Percentiles rank a stretch among this genome's conserved stretches.
Conservation (phyloP, 2,888 invertebrate genomes). For the Halocaridina rubra region DNA sequence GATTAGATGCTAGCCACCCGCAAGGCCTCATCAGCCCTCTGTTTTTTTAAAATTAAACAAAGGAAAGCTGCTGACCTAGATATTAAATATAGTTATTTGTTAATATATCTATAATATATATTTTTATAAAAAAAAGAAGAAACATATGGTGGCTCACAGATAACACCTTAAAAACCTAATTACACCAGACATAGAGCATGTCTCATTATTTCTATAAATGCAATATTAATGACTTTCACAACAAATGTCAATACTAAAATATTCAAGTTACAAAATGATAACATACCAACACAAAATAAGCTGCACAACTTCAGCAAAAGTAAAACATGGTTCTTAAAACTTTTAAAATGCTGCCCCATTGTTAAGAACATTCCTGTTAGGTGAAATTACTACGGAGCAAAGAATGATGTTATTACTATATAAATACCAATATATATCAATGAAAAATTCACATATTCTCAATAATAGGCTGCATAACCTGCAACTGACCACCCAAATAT, state of each 20-base stretch:
- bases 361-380: no score
- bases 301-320: no score
- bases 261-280: not conserved
- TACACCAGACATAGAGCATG: no score
- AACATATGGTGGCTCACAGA: constrained; percentile 28
- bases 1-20: not conserved
- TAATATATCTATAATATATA: constrained; percentile 3
- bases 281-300: no score
- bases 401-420: no score
- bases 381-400: no score
- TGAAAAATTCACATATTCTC: no score
- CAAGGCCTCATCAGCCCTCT: constrained; percentile 18
- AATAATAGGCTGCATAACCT: no score
- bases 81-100: constrained; percentile 14
- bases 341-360: no score
- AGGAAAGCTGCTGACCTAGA: constrained; percentile 38
- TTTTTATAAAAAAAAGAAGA: constrained; percentile 13
- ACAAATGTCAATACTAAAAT: not conserved
- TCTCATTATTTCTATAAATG: constrained; percentile 45
- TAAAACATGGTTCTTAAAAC: no score
- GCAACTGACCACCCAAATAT: no score
- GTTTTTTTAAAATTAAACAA: constrained; percentile 7
- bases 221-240: constrained; percentile 43
- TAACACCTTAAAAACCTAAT: constrained; percentile 49
- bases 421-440: no score